These are phyloP conservation scores for Melinaea menophilus DNA, from an alignment of 2,888 invertebrate genomes.

Conservation along the genomic window DNA sequence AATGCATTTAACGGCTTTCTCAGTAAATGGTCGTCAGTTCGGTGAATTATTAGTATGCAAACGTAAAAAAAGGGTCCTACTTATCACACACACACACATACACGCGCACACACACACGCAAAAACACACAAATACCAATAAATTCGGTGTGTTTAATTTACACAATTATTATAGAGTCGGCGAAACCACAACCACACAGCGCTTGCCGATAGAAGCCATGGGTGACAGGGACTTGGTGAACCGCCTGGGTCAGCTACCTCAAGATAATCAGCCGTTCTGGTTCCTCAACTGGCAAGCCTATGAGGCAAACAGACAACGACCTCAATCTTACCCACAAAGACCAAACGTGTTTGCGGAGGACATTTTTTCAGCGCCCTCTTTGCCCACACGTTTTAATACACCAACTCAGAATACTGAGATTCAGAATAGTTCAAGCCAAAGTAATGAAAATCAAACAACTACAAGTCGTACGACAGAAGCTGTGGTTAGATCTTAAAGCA, in stretches of 20 bases:
- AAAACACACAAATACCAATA: not conserved
- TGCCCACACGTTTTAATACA: not conserved
- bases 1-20: too few species aligned
- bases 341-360: slow-evolving; percentile 44
- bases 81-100: too few species aligned
- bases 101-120: not conserved
- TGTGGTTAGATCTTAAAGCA: not conserved
- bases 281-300: slow-evolving; percentile 81
- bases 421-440: not conserved
- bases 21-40: too few species aligned
- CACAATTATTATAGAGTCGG: slow-evolving; percentile 14
- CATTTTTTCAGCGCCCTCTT: too few species aligned
- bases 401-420: not conserved
- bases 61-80: too few species aligned
- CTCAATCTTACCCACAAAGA: slow-evolving; percentile 44
- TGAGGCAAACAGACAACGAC: slow-evolving; percentile 71
- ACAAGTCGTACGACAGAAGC: not conserved
- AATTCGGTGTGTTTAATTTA: too few species aligned
- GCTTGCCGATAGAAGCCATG: slow-evolving; percentile 81
- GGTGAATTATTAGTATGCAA: too few species aligned
- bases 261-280: slow-evolving; percentile 83
- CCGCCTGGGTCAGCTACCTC: slow-evolving; percentile 77
- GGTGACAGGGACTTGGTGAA: slow-evolving; percentile 79
- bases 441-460: not conserved
- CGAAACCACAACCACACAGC: slow-evolving; percentile 47